A percentile compares a stretch with the other conserved stretches of the same genome.
phyloP scores from a whole-genome alignment of 2,888 invertebrate species.

The Lathronympha strigana region DNA sequence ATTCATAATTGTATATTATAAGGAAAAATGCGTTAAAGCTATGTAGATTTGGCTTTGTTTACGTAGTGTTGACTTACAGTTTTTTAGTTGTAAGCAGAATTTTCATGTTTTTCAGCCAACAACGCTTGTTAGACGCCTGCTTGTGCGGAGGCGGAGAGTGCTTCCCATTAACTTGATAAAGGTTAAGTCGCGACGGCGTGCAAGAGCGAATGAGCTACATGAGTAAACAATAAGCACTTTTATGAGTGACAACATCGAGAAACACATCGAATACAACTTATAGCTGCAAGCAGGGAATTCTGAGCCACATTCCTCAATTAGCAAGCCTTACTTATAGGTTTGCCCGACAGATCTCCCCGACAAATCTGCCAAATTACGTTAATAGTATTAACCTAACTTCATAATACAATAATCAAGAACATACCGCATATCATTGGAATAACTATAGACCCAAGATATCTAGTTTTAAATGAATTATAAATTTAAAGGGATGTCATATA shows the following conservation, averaged over 20 bases:
- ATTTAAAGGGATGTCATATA: no score
- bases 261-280: not conserved
- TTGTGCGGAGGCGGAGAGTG: constrained; percentile 30
- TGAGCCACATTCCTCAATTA: not conserved
- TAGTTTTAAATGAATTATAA: no score
- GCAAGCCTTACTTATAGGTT: no score
- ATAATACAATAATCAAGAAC: no score
- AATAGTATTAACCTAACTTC: no score
- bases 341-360: no score
- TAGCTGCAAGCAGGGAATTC: not conserved
- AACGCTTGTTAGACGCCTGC: constrained; percentile 34
- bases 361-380: no score
- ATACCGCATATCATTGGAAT: no score
- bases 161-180: constrained; percentile 39
- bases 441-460: no score
- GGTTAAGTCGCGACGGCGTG: constrained; percentile 25
- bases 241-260: not conserved
- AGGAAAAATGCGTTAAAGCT: no score
- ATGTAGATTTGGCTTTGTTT: no score
- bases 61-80: not conserved
- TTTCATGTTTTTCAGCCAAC: constrained; percentile 27
- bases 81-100: constrained; percentile 2
- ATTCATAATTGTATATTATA: no score
- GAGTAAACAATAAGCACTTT: constrained; percentile 27
- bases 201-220: constrained; percentile 13